Conservation (phyloP, 2,113 vertebrate genomes). For the Nycticebus coucang region DNA sequence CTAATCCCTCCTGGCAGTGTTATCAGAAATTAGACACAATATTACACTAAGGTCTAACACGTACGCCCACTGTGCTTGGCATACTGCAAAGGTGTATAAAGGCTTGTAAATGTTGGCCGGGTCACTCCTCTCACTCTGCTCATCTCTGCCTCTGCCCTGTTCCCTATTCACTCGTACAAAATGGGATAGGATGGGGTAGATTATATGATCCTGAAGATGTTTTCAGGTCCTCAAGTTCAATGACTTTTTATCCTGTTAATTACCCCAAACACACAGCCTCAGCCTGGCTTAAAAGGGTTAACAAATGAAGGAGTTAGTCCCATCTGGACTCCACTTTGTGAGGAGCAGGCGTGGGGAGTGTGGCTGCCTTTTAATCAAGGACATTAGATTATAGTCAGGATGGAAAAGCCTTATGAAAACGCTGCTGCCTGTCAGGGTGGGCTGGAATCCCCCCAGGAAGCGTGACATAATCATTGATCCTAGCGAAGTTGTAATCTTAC, state of each 20-base stretch:
- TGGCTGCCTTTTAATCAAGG: slow-evolving; percentile 29
- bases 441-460: background rate
- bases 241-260: background rate
- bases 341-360: background rate
- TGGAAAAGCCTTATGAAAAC: slow-evolving; percentile 40
- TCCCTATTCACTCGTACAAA: background rate
- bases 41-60: background rate
- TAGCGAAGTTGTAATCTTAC: slow-evolving; percentile 28
- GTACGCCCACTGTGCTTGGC: background rate
- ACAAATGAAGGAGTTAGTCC: background rate
- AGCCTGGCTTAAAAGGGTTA: background rate
- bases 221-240: background rate
- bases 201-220: background rate
- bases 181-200: background rate
- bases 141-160: background rate
- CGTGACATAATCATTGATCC: background rate
- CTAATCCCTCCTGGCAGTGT: too few species aligned
- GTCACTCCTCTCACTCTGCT: background rate
- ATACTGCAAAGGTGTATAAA: background rate
- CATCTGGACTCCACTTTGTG: background rate
- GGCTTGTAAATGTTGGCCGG: background rate
- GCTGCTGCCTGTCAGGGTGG: background rate
- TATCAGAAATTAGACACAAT: background rate
- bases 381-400: background rate
- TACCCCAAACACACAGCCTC: background rate